A percentile compares a stretch with the other conserved stretches of the same genome.
Evolutionary conservation across 2,113 vertebrate species (phyloP).

Genomic region (Sigmodon hispidus): DNA sequence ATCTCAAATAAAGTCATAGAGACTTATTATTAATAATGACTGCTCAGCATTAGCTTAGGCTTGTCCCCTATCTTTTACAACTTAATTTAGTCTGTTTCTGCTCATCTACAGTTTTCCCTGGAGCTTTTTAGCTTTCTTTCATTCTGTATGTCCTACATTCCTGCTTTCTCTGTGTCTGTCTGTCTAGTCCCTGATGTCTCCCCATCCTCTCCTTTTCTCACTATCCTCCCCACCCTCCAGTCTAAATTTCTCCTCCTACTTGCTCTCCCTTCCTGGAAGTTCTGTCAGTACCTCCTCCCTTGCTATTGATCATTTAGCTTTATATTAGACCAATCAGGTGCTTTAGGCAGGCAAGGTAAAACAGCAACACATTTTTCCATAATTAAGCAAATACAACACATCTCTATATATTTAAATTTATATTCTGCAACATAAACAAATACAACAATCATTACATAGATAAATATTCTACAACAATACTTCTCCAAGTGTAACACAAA

Average conservation of each 20-base stretch:
- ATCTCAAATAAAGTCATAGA: not conserved
- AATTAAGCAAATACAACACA: too few species aligned
- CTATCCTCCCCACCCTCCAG: fast-evolving
- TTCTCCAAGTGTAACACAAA: not conserved
- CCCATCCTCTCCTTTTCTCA: not conserved
- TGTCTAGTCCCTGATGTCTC: not conserved
- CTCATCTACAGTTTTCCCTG: not conserved
- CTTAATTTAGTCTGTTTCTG: not conserved
- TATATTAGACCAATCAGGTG: not conserved
- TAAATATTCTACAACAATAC: not conserved
- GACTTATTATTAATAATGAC: not conserved
- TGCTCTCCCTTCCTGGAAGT: not conserved
- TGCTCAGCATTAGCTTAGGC: not conserved
- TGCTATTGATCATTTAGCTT: not conserved
- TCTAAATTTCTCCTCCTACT: not conserved
- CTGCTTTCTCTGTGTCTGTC: not conserved
- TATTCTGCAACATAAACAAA: too few species aligned
- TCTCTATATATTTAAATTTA: not conserved
- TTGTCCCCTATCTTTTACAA: not conserved
- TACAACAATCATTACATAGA: too few species aligned
- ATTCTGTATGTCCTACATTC: not conserved
- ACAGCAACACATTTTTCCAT: not conserved
- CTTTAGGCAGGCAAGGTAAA: not conserved
- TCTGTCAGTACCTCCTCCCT: not conserved
- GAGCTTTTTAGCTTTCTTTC: not conserved